Percentiles rank a stretch among this genome's conserved stretches.
Evolutionary conservation across 2,113 vertebrate genomes (phyloP).

Genomic region (Mohoua ochrocephala): DNA sequence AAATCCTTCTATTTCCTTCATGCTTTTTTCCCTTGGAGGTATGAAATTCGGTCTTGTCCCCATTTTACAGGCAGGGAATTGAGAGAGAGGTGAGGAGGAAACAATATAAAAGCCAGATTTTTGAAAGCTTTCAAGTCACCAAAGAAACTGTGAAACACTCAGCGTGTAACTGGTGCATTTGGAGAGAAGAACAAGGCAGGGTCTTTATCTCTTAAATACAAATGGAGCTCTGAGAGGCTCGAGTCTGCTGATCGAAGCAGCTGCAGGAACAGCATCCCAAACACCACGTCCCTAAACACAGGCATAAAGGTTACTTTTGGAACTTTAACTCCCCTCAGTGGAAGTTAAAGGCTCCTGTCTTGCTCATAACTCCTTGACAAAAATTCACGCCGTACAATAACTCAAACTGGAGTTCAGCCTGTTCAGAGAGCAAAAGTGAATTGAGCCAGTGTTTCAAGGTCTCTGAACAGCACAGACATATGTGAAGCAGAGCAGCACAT

Average conservation of each 20-base stretch:
- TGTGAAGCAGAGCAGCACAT: background rate
- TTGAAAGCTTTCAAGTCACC: background rate
- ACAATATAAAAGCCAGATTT: background rate
- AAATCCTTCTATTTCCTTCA: background rate
- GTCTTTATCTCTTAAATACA: background rate
- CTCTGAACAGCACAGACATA: background rate
- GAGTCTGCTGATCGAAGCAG: background rate
- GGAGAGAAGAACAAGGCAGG: background rate
- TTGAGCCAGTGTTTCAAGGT: background rate
- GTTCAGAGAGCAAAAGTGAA: background rate
- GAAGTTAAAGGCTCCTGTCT: background rate
- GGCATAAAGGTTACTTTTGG: background rate
- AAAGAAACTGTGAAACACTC: background rate
- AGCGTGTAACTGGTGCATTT: background rate
- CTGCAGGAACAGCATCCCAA: background rate
- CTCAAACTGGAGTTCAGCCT: background rate
- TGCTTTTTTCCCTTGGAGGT: background rate
- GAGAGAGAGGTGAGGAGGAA: background rate
- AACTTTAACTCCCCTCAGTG: background rate
- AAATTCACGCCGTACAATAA: background rate
- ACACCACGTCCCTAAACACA: background rate
- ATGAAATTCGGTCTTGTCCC: background rate
- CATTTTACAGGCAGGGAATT: background rate
- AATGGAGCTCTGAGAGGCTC: background rate
- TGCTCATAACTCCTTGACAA: background rate